Conservation (phyloP, 2,888 invertebrate species). For the Clepsis dumicolana region DNA sequence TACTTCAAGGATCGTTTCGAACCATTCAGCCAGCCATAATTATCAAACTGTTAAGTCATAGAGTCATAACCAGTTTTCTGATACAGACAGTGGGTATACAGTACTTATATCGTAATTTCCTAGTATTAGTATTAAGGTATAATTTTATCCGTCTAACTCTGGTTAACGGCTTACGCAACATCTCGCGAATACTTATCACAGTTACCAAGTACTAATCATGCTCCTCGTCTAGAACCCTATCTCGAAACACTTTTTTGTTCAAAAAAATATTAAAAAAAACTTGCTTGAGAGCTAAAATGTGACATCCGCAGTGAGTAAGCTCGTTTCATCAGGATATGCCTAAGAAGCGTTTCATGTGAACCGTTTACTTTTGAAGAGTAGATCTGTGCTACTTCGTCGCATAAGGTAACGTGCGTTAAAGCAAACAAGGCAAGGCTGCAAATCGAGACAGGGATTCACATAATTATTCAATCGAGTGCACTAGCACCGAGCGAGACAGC, state of each 20-base stretch:
- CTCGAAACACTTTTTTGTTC: neutral
- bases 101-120: slow-evolving; percentile 22
- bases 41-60: slow-evolving; percentile 33
- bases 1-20: neutral
- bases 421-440: slow-evolving; percentile 64
- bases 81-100: slow-evolving; percentile 11
- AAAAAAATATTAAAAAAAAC: too few species aligned
- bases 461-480: slow-evolving; percentile 82
- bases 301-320: slow-evolving; percentile 1
- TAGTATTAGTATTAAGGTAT: slow-evolving; percentile 35
- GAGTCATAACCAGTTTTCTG: slow-evolving; percentile 27
- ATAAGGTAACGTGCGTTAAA: slow-evolving; percentile 32
- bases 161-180: slow-evolving; percentile 36
- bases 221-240: neutral
- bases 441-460: slow-evolving; percentile 68
- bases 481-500: slow-evolving; percentile 63
- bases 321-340: neutral
- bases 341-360: slow-evolving; percentile 10
- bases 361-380: slow-evolving; percentile 20
- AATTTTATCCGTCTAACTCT: slow-evolving; percentile 43
- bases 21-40: slow-evolving; percentile 21
- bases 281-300: neutral
- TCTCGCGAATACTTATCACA: neutral
- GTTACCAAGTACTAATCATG: neutral
- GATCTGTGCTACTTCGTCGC: slow-evolving; percentile 25